Percentiles rank a stretch among this genome's conserved stretches.
These are phyloP conservation scores for Panzeria rudis DNA, from an alignment of 2,888 invertebrate species.

Conservation along the genomic window DNA sequence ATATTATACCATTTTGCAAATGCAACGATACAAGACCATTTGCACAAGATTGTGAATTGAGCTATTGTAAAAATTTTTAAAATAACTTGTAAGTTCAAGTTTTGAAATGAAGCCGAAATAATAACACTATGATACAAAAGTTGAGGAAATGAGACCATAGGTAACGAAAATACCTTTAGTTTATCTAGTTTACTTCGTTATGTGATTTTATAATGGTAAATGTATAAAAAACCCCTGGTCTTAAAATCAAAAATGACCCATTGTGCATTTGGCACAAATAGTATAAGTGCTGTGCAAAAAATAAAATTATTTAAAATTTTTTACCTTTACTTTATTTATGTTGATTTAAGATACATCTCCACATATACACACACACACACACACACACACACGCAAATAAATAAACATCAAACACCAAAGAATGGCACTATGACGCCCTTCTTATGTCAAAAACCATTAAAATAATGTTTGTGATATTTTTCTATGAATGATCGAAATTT, in stretches of 20 bases:
- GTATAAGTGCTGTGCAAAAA: neutral
- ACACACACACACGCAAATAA: conserved; percentile 33
- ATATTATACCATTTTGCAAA: no score
- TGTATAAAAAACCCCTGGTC: neutral
- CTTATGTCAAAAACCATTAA: conserved; percentile 72
- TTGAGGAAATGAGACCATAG: no score
- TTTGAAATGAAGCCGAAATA: no score
- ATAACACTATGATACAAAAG: no score
- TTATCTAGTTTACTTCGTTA: no score
- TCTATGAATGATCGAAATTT: conserved; percentile 71
- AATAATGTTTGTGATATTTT: conserved; percentile 72
- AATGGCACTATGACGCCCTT: conserved; percentile 70
- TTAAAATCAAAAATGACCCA: conserved; percentile 1
- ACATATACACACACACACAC: conserved; percentile 57
- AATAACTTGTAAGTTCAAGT: no score
- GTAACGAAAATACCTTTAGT: no score
- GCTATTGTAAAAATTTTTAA: no score
- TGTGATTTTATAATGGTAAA: no score
- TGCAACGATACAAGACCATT: no score
- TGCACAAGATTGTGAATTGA: no score
- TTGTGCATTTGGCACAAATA: conserved; percentile 46
- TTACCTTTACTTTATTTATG: conserved; percentile 42
- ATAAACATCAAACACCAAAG: conserved; percentile 61
- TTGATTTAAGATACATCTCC: conserved; percentile 58
- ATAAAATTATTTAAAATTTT: conserved; percentile 21